A percentile compares a stretch with the other conserved stretches of the same genome.
These are phyloP conservation scores for Empis livida DNA, from an alignment of 2,888 invertebrate species.

Conservation along the genomic window DNA sequence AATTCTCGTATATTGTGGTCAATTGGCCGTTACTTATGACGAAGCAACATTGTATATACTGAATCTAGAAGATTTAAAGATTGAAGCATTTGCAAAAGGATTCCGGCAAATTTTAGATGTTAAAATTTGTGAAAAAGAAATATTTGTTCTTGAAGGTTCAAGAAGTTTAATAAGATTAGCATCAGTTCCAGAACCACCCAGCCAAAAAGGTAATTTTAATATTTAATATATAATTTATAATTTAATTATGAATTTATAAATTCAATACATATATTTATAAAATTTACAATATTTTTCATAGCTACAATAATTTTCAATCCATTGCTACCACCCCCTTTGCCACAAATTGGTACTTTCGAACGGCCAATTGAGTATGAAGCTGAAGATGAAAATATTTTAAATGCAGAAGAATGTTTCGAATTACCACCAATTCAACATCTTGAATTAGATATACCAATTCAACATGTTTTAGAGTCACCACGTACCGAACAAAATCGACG, in stretches of 20 bases:
- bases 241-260: too few relatives aligned
- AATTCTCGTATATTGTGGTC: slow-evolving; percentile 53
- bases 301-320: slow-evolving; percentile 33
- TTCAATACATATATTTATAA: background rate
- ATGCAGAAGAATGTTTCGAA: slow-evolving; percentile 66
- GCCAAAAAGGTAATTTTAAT: slow-evolving; percentile 32
- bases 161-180: slow-evolving; percentile 68
- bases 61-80: slow-evolving; percentile 53
- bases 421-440: slow-evolving; percentile 46
- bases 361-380: slow-evolving; percentile 30
- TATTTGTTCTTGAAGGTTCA: slow-evolving; percentile 70
- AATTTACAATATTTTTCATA: slow-evolving; percentile 5
- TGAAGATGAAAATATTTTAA: slow-evolving; percentile 38
- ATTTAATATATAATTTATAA: too few relatives aligned
- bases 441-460: slow-evolving; percentile 35
- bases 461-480: slow-evolving; percentile 30
- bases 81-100: slow-evolving; percentile 52
- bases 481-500: slow-evolving; percentile 36
- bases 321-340: slow-evolving; percentile 28
- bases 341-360: slow-evolving; percentile 25
- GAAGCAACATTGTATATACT: slow-evolving; percentile 58
- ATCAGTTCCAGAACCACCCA: slow-evolving; percentile 51
- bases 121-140: slow-evolving; percentile 41
- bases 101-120: slow-evolving; percentile 38
- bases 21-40: slow-evolving; percentile 62